Evolutionary conservation across 2,113 vertebrate species (phyloP).

Genomic region (Ochotona princeps): DNA sequence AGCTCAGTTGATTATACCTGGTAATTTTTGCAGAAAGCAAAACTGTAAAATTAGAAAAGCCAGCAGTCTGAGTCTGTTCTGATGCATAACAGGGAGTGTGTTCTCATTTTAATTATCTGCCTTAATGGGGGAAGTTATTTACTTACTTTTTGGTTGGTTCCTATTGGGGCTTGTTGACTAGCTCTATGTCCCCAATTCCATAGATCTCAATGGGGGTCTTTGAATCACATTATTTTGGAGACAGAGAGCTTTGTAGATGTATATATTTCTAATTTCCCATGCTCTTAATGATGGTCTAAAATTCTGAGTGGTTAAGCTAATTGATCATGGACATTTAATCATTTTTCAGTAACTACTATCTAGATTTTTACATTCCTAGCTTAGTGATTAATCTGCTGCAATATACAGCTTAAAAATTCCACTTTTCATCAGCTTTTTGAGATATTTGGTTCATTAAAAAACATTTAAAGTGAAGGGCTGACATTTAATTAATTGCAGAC

Average conservation of each 20-base stretch:
- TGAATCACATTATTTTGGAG: background rate
- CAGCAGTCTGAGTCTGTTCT: background rate
- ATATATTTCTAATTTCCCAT: background rate
- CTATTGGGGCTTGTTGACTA: background rate
- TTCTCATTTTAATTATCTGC: background rate
- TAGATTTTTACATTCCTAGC: background rate
- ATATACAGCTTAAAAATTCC: background rate
- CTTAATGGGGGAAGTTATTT: background rate
- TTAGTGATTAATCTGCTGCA: background rate
- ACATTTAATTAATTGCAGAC: background rate
- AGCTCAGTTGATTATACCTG: background rate
- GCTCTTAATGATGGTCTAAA: background rate
- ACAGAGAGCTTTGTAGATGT: background rate
- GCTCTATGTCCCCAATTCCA: background rate
- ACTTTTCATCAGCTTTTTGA: background rate
- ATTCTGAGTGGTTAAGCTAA: background rate
- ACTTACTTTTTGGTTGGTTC: background rate
- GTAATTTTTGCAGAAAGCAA: slow-evolving; percentile 7
- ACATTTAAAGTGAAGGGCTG: background rate
- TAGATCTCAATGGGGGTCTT: background rate
- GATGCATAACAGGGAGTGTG: background rate
- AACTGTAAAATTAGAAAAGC: slow-evolving; percentile 27
- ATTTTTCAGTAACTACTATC: background rate
- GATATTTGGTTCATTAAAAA: background rate
- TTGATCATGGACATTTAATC: background rate